Base-by-base conservation (phyloP, 2,888 invertebrate genomes). In the Dolichopus griseipennis region DNA sequence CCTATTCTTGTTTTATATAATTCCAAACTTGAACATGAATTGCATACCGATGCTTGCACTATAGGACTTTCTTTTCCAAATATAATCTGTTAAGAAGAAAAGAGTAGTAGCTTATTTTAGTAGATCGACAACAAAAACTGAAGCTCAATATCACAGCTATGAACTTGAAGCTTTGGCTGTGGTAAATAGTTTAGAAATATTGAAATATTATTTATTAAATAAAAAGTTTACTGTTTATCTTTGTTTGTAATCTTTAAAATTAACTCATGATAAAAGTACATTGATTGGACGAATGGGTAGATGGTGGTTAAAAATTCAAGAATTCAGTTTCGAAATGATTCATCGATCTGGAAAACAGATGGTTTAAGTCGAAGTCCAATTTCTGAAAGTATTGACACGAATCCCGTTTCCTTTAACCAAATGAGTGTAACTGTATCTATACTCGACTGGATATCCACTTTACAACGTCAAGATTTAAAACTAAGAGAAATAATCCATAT, bases 101-200 rank as follows among this genome's bases (percentile, higher is more conserved):
- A 65, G 68, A 52, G 72, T 71, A 21, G 71, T 76, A 8, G 71
- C 73, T 5, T 78, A 75, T 67, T 73, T 71, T 66, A 76, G 75
- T 65, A 72, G 72, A 66, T 70, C 71, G 52, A 72, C 77, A 7
- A 73, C 73, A 5, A 66, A 43, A 15, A 37, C 70, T 5, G 76
- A 79, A 70, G 37, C 61, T 10, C 74, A 74, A 10, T 78, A 78
- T 67, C 72, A 73, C 20, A 69, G 70, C 27, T 67, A 68, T 27
- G 67, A 70, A 61, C 64, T 70, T 15, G 67, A 70, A 33, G 72
- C 74, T 2, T 69, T 79, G 65, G 79, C 78, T 0, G 72, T 78
- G 52, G 37, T 69, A 22, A 64, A 52, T 61, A 68, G 68, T 37
- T 64, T 68, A 41, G 63, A 68, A 66, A 62, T 65, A 64, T 65